These are phyloP conservation scores for Gymnoscopelus braueri DNA, from an alignment of 2,797 vertebrate genomes.

Conservation along the genomic window DNA sequence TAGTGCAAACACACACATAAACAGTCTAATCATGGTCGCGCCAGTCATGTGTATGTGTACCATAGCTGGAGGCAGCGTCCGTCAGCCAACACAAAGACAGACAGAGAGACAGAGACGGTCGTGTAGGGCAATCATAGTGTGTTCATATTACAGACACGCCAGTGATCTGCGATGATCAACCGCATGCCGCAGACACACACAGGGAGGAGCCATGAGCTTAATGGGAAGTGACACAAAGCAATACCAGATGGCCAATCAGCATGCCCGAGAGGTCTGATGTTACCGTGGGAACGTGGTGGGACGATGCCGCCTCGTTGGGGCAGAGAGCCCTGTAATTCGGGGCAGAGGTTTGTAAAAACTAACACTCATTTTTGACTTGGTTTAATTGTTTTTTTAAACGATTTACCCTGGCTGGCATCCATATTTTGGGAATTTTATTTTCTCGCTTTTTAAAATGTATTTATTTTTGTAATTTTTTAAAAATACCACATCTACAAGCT, in stretches of 20 bases:
- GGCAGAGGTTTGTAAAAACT: neutral
- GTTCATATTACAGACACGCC: slow-evolving; percentile 67
- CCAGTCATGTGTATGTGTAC: slow-evolving; percentile 18
- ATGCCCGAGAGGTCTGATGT: slow-evolving; percentile 53
- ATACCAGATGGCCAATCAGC: slow-evolving; percentile 74
- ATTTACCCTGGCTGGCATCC: too few species aligned
- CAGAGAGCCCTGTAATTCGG: neutral
- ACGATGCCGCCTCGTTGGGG: slow-evolving; percentile 22
- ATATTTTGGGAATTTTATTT: too few species aligned
- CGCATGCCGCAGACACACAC: slow-evolving; percentile 57
- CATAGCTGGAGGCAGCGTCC: slow-evolving; percentile 51
- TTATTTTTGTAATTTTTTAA: too few species aligned
- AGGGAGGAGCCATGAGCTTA: slow-evolving; percentile 67
- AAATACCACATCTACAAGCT: too few species aligned
- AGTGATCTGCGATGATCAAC: slow-evolving; percentile 61
- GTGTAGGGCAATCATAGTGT: slow-evolving; percentile 64
- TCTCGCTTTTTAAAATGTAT: too few species aligned
- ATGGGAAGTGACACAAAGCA: slow-evolving; percentile 75
- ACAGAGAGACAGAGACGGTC: slow-evolving; percentile 40
- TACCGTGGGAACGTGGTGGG: slow-evolving; percentile 62
- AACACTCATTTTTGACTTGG: too few species aligned
- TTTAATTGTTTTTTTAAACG: too few species aligned
- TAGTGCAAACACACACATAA: slow-evolving; percentile 51
- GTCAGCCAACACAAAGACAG: slow-evolving; percentile 43
- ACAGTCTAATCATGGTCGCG: slow-evolving; percentile 63